Evolutionary conservation across 2,888 invertebrate species (phyloP).

Genomic region (Lasioglossum zephyrum): DNA sequence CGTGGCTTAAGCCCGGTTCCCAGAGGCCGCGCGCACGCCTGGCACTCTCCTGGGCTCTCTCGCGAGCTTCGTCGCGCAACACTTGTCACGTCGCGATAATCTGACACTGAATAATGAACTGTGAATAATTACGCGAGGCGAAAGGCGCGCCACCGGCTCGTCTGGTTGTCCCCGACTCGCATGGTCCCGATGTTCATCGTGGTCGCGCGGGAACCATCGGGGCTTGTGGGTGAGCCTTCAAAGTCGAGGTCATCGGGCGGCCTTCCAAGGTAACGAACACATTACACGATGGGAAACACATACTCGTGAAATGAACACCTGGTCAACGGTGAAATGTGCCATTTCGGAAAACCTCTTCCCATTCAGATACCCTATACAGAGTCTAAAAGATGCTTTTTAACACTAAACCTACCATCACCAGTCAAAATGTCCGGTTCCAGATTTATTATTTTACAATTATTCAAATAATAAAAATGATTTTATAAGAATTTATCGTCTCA

Average conservation of each 20-base stretch:
- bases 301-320: not conserved
- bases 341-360: not conserved
- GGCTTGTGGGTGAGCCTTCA: constrained; percentile 69
- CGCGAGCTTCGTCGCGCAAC: constrained; percentile 49
- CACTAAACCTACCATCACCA: too few species aligned
- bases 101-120: constrained; percentile 69
- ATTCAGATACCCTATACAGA: too few species aligned
- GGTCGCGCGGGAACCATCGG: constrained; percentile 23
- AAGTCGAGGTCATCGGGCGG: constrained; percentile 70
- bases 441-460: too few species aligned
- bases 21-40: constrained; percentile 20
- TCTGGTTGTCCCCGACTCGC: constrained; percentile 20
- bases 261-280: constrained; percentile 75
- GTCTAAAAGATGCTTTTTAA: not conserved
- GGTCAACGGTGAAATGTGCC: not conserved
- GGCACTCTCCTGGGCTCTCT: not conserved
- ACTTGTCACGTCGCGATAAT: constrained; percentile 68
- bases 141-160: constrained; percentile 56
- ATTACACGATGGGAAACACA: constrained; percentile 30
- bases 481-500: too few species aligned
- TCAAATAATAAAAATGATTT: too few species aligned
- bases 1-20: constrained; percentile 44
- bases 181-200: constrained; percentile 25
- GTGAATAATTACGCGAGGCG: constrained; percentile 67
- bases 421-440: too few species aligned